Evolutionary conservation across 2,888 invertebrate species (phyloP).

Genomic region (Hipparchia sbordonii): DNA sequence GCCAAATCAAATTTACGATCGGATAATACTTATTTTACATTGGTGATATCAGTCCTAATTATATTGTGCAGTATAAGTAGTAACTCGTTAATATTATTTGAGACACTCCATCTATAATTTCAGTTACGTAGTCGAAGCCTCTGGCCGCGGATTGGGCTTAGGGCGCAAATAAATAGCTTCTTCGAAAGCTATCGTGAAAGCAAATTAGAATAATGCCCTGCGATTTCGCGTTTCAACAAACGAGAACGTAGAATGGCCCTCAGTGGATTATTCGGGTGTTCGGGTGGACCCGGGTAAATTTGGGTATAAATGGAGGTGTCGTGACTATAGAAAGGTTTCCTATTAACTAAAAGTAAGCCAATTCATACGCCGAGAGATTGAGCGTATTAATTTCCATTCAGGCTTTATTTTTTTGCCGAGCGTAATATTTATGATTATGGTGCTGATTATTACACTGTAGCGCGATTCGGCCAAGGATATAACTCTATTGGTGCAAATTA

Average conservation of each 20-base stretch:
- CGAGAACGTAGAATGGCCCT: constrained; percentile 75
- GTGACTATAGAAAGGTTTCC: constrained; percentile 59
- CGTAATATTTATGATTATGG: constrained; percentile 18
- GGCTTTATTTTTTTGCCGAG: constrained; percentile 12
- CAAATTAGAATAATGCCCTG: constrained; percentile 81
- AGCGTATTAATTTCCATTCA: constrained; percentile 17
- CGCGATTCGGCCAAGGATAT: constrained; percentile 19
- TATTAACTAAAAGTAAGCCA: constrained; percentile 43
- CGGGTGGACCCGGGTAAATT: constrained; percentile 70
- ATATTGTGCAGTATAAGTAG: constrained; percentile 8
- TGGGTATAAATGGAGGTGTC: constrained; percentile 75
- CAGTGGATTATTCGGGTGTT: constrained; percentile 76
- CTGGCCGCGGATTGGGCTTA: constrained; percentile 61
- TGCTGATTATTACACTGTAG: constrained; percentile 25
- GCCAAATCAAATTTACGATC: too few species aligned
- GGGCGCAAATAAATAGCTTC: constrained; percentile 77
- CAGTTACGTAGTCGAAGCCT: constrained; percentile 46
- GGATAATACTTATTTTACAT: too few species aligned
- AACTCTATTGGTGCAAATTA: constrained; percentile 26
- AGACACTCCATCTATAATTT: constrained; percentile 50
- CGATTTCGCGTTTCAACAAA: constrained; percentile 81
- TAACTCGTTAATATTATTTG: constrained; percentile 42
- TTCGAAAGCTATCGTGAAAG: constrained; percentile 78
- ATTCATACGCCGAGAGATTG: constrained; percentile 32
- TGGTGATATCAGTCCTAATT: too few species aligned